phyloP scores from a whole-genome alignment of 2,888 invertebrate species.

The Exephanes ischioxanthus region DNA sequence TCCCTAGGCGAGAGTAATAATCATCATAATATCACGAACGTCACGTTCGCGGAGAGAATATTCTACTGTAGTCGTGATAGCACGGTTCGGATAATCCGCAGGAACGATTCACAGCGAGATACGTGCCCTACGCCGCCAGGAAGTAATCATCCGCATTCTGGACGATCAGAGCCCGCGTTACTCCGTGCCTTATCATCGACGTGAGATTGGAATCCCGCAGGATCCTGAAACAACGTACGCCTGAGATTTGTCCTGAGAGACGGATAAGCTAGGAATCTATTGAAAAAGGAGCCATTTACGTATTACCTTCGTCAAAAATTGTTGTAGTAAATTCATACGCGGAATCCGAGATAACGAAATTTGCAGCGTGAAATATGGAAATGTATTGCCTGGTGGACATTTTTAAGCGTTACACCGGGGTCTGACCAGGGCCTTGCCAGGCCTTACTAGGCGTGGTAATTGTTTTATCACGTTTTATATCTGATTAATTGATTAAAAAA shows the following conservation, averaged over 20 bases:
- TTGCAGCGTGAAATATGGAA: no score
- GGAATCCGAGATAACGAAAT: no score
- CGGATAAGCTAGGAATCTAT: neutral
- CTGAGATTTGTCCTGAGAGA: neutral
- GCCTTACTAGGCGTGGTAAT: no score
- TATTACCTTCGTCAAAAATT: neutral
- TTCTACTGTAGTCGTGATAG: slow-evolving; percentile 21
- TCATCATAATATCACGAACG: neutral
- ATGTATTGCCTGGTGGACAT: no score
- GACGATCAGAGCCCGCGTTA: neutral
- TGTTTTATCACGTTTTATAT: no score
- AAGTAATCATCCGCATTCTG: slow-evolving; percentile 18
- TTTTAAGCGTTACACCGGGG: no score
- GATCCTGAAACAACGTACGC: neutral
- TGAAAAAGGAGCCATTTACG: neutral
- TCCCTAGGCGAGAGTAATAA: neutral
- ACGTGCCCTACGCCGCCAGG: slow-evolving; percentile 11
- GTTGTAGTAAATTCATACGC: no score
- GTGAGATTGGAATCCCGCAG: neutral
- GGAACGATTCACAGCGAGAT: slow-evolving; percentile 10
- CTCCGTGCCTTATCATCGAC: neutral
- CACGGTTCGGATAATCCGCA: slow-evolving; percentile 5
- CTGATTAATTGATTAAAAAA: no score
- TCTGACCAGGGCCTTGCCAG: no score
- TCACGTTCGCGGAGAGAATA: slow-evolving; percentile 11